phyloP scores from a whole-genome alignment of 2,797 vertebrate species.

The Amblyraja radiata region DNA sequence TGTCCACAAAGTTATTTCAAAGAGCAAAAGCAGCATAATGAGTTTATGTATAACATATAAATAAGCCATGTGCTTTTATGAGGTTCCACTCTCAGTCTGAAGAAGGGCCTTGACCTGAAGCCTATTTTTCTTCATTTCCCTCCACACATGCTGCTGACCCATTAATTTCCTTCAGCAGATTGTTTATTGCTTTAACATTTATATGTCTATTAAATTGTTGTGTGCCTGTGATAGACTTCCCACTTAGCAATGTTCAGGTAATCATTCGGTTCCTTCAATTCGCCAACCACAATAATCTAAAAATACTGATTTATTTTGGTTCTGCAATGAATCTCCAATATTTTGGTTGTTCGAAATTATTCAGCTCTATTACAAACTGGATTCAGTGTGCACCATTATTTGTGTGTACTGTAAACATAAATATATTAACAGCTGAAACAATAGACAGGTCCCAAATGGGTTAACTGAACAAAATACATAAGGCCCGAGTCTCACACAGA shows the following conservation, averaged over 20 bases:
- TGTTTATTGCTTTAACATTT: too few relatives aligned
- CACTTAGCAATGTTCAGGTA: background rate
- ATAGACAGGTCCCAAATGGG: background rate
- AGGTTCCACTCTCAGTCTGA: too few relatives aligned
- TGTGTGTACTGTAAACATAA: background rate
- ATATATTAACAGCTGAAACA: background rate
- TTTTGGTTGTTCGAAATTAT: background rate
- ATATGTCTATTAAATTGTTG: background rate
- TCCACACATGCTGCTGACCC: too few relatives aligned
- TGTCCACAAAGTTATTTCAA: too few relatives aligned
- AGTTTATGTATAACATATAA: too few relatives aligned
- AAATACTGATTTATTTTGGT: background rate
- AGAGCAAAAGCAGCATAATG: too few relatives aligned
- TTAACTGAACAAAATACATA: background rate
- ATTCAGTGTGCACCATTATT: background rate
- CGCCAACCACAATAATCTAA: background rate
- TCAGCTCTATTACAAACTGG: background rate
- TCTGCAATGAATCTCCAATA: background rate
- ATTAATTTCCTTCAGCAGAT: too few relatives aligned
- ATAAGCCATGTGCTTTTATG: too few relatives aligned
- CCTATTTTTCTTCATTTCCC: too few relatives aligned
- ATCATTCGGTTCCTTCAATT: background rate
- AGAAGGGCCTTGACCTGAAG: too few relatives aligned
- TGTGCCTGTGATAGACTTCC: background rate
- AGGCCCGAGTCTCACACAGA: background rate